phyloP scores from a whole-genome alignment of 2,888 invertebrate genomes.

The Actias luna region DNA sequence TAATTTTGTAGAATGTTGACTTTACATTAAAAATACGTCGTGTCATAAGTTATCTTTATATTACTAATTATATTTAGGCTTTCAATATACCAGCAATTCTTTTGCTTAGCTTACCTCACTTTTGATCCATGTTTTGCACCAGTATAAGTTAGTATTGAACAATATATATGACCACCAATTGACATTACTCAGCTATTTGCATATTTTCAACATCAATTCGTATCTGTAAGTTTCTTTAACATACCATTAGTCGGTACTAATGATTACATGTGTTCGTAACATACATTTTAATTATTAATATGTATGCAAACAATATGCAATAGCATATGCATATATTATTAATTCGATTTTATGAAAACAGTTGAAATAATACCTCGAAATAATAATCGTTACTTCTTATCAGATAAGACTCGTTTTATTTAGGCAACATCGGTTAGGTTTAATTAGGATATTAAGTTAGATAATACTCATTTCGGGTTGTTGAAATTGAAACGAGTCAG shows the following conservation, averaged over 20 bases:
- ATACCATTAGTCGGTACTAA: too few relatives aligned
- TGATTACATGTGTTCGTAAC: too few relatives aligned
- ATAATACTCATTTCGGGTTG: not conserved
- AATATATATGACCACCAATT: not conserved
- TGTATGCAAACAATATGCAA: not conserved
- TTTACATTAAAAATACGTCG: not conserved
- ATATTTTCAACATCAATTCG: not conserved
- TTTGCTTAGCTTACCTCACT: not conserved
- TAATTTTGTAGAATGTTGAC: not conserved
- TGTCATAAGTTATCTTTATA: not conserved
- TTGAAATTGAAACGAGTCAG: too few relatives aligned
- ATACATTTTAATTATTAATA: not conserved
- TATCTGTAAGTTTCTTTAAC: not conserved
- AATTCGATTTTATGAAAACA: too few relatives aligned
- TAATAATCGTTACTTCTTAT: too few relatives aligned
- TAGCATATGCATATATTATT: too few relatives aligned
- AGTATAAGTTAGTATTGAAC: not conserved
- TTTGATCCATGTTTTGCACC: not conserved
- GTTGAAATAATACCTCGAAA: too few relatives aligned
- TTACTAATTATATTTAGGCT: not conserved
- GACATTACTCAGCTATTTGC: conserved; percentile 3
- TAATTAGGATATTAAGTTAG: not conserved
- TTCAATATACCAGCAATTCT: not conserved
- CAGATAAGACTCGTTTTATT: not conserved
- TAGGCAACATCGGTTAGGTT: not conserved